These are phyloP conservation scores for Neomonachus schauinslandi DNA, from an alignment of 2,113 vertebrate species.

Conservation along the genomic window DNA sequence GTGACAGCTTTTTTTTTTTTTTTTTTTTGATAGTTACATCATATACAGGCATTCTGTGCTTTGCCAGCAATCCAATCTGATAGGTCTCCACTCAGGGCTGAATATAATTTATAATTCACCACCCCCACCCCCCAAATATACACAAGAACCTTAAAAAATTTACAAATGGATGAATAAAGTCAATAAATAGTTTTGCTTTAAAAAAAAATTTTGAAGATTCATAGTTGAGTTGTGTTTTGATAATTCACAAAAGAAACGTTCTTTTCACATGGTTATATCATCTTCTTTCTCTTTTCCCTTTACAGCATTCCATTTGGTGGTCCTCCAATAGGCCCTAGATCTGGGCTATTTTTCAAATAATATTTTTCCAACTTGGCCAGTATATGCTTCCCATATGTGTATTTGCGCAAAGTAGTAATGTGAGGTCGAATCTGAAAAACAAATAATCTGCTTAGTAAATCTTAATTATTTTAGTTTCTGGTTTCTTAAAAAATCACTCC, in stretches of 20 bases:
- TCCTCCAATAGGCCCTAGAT: constrained; percentile 96
- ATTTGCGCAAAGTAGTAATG: constrained; percentile 98
- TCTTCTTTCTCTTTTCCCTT: constrained; percentile 65
- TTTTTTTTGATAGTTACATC: constrained; percentile 93
- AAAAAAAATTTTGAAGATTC: constrained; percentile 89
- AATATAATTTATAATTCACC: constrained; percentile 87
- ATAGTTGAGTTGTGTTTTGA: constrained; percentile 93
- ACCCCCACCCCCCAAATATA: constrained; percentile 87
- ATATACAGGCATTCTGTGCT: constrained; percentile 97
- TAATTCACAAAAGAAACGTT: constrained; percentile 88
- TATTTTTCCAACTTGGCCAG: constrained; percentile 99
- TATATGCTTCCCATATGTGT: constrained; percentile 99
- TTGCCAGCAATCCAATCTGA: constrained; percentile 92
- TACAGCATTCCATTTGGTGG: constrained; percentile 97
- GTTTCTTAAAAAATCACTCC: background rate
- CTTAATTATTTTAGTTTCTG: background rate
- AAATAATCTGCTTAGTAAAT: constrained; percentile 54
- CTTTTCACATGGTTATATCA: constrained; percentile 66
- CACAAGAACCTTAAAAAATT: constrained; percentile 90
- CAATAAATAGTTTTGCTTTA: constrained; percentile 90
- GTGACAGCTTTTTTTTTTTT: constrained; percentile 91
- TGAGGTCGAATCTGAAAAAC: constrained; percentile 95
- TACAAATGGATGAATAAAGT: constrained; percentile 91
- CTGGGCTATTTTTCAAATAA: constrained; percentile 98
- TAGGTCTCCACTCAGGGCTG: constrained; percentile 87